Conservation (phyloP, 2,113 vertebrate species). For the Pygoscelis adeliae region DNA sequence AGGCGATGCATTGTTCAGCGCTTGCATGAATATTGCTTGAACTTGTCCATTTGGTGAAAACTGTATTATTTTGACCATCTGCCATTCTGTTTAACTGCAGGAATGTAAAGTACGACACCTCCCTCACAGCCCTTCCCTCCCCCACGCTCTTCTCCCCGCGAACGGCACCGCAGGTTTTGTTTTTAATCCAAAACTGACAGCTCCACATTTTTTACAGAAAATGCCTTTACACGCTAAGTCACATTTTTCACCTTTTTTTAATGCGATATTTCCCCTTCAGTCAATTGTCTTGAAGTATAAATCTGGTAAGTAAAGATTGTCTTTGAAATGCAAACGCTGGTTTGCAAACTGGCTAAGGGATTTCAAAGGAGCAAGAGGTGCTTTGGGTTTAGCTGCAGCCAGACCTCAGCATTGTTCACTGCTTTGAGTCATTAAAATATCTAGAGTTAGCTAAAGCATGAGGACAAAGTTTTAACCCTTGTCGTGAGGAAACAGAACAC, state of each 20-base stretch:
- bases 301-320: not conserved
- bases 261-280: not conserved
- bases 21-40: slow-evolving; percentile 9
- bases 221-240: slow-evolving; percentile 16
- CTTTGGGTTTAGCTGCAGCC: not conserved
- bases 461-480: not conserved
- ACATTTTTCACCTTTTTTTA: not conserved
- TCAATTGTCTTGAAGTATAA: not conserved
- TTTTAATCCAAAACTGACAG: slow-evolving; percentile 26
- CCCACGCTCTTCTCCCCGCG: not conserved
- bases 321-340: not conserved
- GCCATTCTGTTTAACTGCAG: slow-evolving; percentile 77
- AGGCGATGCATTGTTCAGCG: not conserved
- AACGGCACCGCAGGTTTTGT: not conserved
- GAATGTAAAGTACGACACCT: slow-evolving; percentile 75
- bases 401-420: fast-evolving
- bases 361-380: not conserved
- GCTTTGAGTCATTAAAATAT: no score
- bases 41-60: slow-evolving; percentile 74
- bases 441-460: not conserved
- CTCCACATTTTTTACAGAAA: slow-evolving; percentile 10
- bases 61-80: slow-evolving; percentile 84
- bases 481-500: not conserved
- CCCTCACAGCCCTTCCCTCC: not conserved
- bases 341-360: not conserved